Evolutionary conservation across 1,140 invertebrate genomes (phyloP).

Genomic region (Holcopasites calliopsidis): DNA sequence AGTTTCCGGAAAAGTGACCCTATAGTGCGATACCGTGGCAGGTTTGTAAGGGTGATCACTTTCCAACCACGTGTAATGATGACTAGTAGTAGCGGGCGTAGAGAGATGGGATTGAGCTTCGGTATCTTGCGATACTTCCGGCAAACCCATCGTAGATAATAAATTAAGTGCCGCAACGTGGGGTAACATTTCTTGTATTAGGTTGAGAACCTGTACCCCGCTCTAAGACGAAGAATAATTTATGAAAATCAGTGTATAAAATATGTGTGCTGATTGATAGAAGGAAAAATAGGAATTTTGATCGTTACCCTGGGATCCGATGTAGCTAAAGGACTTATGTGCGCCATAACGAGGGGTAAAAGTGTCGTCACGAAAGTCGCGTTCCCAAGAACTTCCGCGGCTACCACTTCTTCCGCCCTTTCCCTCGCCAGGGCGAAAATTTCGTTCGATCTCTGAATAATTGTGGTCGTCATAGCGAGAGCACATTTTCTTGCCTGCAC

Average conservation of each 20-base stretch:
- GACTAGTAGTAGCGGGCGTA: slow-evolving; percentile 84
- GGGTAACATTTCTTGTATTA: slow-evolving; percentile 95
- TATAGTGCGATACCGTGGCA: slow-evolving; percentile 92
- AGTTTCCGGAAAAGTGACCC: slow-evolving; percentile 92
- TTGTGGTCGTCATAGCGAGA: slow-evolving; percentile 85
- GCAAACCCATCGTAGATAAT: slow-evolving; percentile 78
- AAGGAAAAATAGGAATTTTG: neutral
- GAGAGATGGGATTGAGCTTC: slow-evolving; percentile 68
- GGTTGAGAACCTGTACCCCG: slow-evolving; percentile 92
- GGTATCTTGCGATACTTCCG: slow-evolving; percentile 73
- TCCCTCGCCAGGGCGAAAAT: slow-evolving; percentile 86
- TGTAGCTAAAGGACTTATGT: slow-evolving; percentile 89
- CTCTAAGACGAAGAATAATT: slow-evolving; percentile 82
- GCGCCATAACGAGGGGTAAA: slow-evolving; percentile 88
- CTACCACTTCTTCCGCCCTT: slow-evolving; percentile 81
- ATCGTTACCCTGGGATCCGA: slow-evolving; percentile 88
- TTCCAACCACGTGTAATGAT: slow-evolving; percentile 95
- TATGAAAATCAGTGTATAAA: neutral
- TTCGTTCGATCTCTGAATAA: slow-evolving; percentile 87
- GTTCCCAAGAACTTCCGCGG: slow-evolving; percentile 81
- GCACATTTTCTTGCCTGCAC: slow-evolving; percentile 87
- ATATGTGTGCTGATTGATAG: neutral
- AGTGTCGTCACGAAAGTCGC: slow-evolving; percentile 87
- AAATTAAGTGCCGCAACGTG: slow-evolving; percentile 93
- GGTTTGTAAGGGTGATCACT: slow-evolving; percentile 98